Conservation (phyloP, 2,113 vertebrate species). For the Dolichallabes microphthalmus region DNA sequence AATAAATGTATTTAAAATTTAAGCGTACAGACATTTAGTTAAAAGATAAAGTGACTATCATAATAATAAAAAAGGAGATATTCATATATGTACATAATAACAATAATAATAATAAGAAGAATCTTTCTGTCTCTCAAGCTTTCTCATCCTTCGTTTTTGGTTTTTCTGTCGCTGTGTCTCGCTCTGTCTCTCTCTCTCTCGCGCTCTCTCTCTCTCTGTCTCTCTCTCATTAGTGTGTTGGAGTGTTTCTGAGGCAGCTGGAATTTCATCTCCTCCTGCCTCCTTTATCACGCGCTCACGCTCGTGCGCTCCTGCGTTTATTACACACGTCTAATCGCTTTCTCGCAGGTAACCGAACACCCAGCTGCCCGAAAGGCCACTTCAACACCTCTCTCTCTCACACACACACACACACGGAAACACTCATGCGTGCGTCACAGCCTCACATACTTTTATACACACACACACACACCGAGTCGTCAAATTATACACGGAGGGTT, state of each 20-base stretch:
- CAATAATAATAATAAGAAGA: too few species aligned
- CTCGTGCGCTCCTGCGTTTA: conserved; percentile 45
- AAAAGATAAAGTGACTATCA: too few species aligned
- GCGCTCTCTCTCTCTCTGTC: conserved; percentile 14
- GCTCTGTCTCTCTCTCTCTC: background rate
- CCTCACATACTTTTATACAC: conserved; percentile 8
- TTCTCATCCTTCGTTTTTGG: too few species aligned
- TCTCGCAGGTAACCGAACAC: conserved; percentile 55
- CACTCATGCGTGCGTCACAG: conserved; percentile 28
- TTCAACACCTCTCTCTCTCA: conserved; percentile 27
- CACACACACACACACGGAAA: conserved; percentile 29
- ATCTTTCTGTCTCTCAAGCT: too few species aligned
- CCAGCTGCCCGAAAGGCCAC: conserved; percentile 26
- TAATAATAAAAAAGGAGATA: too few species aligned
- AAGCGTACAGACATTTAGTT: too few species aligned
- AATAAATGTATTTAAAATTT: too few species aligned
- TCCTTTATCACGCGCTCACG: conserved; percentile 45
- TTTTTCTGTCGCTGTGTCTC: background rate
- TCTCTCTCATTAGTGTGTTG: conserved; percentile 50
- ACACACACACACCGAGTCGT: background rate
- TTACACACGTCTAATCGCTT: conserved; percentile 54
- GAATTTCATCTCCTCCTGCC: conserved; percentile 56
- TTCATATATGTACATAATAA: too few species aligned
- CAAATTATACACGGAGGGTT: conserved; percentile 42
- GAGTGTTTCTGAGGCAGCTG: conserved; percentile 54